Percentiles rank a stretch among this genome's conserved stretches.
These are phyloP conservation scores for Ailuropoda melanoleuca DNA, from an alignment of 2,113 vertebrate genomes.

Conservation along the genomic window DNA sequence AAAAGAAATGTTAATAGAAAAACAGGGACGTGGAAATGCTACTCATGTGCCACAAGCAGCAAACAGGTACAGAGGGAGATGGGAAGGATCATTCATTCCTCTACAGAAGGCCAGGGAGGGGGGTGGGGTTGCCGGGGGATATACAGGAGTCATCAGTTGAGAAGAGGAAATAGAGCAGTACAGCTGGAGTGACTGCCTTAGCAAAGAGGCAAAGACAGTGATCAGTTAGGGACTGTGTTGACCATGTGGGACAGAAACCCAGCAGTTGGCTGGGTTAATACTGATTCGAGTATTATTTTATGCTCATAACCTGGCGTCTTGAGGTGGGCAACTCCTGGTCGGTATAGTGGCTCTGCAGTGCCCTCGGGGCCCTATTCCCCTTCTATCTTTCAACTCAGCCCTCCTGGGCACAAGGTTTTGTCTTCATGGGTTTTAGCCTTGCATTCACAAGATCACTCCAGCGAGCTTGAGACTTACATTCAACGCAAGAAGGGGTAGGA, in stretches of 20 bases:
- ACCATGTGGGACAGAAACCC: background rate
- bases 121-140: rapidly evolving
- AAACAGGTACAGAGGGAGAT: background rate
- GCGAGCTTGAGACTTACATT: background rate
- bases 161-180: background rate
- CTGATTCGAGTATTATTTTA: background rate
- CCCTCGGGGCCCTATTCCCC: background rate
- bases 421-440: background rate
- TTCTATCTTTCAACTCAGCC: background rate
- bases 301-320: background rate
- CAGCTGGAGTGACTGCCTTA: background rate
- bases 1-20: background rate
- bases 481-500: background rate
- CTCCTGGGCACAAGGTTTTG: background rate
- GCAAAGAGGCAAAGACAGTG: background rate
- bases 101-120: background rate
- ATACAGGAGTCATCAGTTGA: background rate
- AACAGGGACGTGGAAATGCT: background rate
- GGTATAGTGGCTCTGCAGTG: background rate
- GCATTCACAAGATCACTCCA: background rate
- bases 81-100: background rate
- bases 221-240: background rate
- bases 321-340: background rate
- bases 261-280: background rate
- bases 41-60: rapidly evolving